Conservation (phyloP, 2,113 vertebrate genomes). For the Heteronetta atricapilla region DNA sequence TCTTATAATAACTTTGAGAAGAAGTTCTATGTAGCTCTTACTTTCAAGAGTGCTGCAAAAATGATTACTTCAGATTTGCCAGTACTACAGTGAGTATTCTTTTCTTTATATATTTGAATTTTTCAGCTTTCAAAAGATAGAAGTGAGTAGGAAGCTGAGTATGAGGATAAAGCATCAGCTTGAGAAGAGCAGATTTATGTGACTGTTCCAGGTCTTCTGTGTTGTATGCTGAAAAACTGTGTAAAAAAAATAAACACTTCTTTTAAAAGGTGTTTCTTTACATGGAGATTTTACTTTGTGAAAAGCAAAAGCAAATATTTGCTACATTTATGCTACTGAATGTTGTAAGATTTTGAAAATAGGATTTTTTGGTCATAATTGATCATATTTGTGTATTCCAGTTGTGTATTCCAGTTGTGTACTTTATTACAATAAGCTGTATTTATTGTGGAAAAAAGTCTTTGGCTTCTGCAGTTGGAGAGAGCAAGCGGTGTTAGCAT, state of each 20-base stretch:
- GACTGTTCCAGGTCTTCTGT: not conserved
- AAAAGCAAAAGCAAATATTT: not conserved
- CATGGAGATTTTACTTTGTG: not conserved
- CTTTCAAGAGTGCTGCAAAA: slow-evolving; percentile 72
- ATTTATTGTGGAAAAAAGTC: not conserved
- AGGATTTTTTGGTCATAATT: not conserved
- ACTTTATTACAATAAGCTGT: not conserved
- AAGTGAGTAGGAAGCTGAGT: not conserved
- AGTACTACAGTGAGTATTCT: slow-evolving; percentile 90
- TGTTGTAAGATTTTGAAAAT: not conserved
- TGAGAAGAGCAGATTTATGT: not conserved
- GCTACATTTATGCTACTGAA: not conserved
- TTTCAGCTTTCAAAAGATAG: not conserved
- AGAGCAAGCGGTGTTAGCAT: not conserved
- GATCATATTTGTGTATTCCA: not conserved
- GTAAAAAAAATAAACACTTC: not conserved
- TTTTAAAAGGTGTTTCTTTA: not conserved
- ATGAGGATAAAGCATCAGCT: not conserved
- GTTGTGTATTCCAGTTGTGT: not conserved
- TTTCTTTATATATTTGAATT: not conserved
- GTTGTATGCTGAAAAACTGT: not conserved
- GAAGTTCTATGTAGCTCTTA: slow-evolving; percentile 71
- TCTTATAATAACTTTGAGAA: slow-evolving; percentile 52
- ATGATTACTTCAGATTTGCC: slow-evolving; percentile 98
- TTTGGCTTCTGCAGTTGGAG: not conserved